A percentile compares a stretch with the other conserved stretches of the same genome.
These are phyloP conservation scores for Lithophane leautieri DNA, from an alignment of 2,888 invertebrate species.

Conservation along the genomic window DNA sequence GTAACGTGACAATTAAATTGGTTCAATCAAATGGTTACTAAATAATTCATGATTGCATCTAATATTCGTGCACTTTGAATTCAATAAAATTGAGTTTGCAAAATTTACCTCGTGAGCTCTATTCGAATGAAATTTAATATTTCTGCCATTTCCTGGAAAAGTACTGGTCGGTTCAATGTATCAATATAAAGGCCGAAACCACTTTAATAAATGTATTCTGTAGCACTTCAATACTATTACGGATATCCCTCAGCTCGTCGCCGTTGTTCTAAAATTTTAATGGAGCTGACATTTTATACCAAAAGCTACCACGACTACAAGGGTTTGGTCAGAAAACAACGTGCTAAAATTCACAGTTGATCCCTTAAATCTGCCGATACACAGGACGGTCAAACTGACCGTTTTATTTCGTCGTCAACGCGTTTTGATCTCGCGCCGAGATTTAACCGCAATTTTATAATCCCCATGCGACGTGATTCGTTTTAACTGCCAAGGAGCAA, in stretches of 20 bases:
- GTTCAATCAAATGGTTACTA: slow-evolving; percentile 14
- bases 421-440: slow-evolving; percentile 78
- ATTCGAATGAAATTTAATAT: slow-evolving; percentile 43
- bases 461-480: slow-evolving; percentile 82
- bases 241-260: background rate
- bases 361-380: slow-evolving; percentile 59
- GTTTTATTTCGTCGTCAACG: slow-evolving; percentile 74
- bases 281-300: background rate
- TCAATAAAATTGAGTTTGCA: slow-evolving; percentile 10
- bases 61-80: slow-evolving; percentile 11
- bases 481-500: slow-evolving; percentile 83
- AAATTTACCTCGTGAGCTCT: slow-evolving; percentile 7
- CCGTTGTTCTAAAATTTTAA: slow-evolving; percentile 17
- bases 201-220: slow-evolving; percentile 18
- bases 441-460: slow-evolving; percentile 84
- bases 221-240: slow-evolving; percentile 6
- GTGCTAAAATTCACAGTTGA: slow-evolving; percentile 60
- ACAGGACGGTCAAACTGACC: slow-evolving; percentile 67
- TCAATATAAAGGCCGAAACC: slow-evolving; percentile 8
- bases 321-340: slow-evolving; percentile 22
- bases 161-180: slow-evolving; percentile 6
- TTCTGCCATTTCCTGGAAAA: slow-evolving; percentile 32
- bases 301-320: background rate
- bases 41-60: slow-evolving; percentile 24
- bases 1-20: slow-evolving; percentile 1